A percentile compares a stretch with the other conserved stretches of the same genome.
Evolutionary conservation across 1,140 invertebrate species (phyloP).

Genomic region (Octopus bimaculoides): DNA sequence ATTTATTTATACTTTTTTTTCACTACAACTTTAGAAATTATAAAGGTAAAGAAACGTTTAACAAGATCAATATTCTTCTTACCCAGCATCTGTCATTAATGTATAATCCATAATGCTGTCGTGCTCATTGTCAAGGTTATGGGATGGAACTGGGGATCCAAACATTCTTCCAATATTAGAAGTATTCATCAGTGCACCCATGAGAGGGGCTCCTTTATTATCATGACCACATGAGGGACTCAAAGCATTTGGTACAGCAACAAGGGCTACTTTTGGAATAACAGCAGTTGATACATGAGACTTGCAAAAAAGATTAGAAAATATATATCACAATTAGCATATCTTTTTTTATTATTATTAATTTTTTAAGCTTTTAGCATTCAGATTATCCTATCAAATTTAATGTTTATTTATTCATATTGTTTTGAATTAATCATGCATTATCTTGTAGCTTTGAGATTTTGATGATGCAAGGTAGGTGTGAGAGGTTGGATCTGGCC

Average conservation of each 20-base stretch:
- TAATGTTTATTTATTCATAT: too few species aligned
- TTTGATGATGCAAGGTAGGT: too few species aligned
- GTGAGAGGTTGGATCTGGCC: too few species aligned
- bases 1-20: too few species aligned
- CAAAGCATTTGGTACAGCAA: not conserved
- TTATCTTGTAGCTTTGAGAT: too few species aligned
- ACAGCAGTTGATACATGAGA: not conserved
- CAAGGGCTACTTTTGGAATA: not conserved
- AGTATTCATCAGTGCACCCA: conserved; percentile 4
- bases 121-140: not conserved
- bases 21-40: not conserved
- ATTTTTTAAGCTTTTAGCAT: too few species aligned
- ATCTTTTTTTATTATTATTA: too few species aligned
- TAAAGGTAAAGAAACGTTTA: not conserved
- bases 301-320: not conserved
- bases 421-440: too few species aligned
- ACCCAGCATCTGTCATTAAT: not conserved
- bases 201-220: not conserved
- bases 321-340: too few species aligned
- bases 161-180: not conserved
- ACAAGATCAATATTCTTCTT: not conserved
- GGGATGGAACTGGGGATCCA: not conserved
- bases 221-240: not conserved
- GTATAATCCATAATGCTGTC: not conserved
- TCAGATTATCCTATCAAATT: too few species aligned